Conservation (phyloP, 2,797 vertebrate species). For the Oreochromis grahami region DNA sequence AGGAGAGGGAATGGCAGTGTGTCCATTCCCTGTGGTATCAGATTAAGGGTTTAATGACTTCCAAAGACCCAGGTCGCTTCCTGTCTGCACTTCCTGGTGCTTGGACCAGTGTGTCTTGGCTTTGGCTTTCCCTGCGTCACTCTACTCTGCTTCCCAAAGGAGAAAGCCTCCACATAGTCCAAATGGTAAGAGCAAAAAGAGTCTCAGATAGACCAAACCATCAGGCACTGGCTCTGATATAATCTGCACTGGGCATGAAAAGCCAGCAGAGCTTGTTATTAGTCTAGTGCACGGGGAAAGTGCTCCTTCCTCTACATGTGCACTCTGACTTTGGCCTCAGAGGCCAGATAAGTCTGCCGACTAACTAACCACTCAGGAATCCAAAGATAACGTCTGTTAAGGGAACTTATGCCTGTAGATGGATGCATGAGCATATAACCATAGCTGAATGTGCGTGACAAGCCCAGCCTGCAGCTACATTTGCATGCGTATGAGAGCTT, state of each 20-base stretch:
- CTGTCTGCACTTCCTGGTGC: constrained; percentile 57
- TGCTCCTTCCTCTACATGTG: constrained; percentile 36
- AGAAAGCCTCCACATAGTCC: constrained; percentile 35
- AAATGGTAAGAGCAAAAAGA: constrained; percentile 52
- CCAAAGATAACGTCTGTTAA: constrained; percentile 39
- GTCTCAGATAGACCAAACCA: constrained; percentile 47
- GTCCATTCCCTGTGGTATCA: constrained; percentile 41
- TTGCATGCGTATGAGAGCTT: constrained; percentile 22
- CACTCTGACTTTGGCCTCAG: constrained; percentile 38
- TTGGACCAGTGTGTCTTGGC: constrained; percentile 39
- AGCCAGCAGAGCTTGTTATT: constrained; percentile 61
- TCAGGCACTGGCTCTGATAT: constrained; percentile 55
- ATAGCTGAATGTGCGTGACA: constrained; percentile 19
- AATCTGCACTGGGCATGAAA: constrained; percentile 61
- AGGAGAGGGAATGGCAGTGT: constrained; percentile 18
- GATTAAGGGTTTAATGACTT: constrained; percentile 66
- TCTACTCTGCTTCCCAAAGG: constrained; percentile 37
- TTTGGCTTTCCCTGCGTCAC: constrained; percentile 42
- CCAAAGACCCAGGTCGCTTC: constrained; percentile 63
- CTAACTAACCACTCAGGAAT: constrained; percentile 59
- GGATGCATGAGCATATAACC: constrained; percentile 17
- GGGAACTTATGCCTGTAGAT: constrained; percentile 8
- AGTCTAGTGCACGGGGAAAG: constrained; percentile 39
- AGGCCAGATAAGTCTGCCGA: constrained; percentile 52
- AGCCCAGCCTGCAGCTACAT: constrained; percentile 9